Evolutionary conservation across 1,140 invertebrate genomes (phyloP).

Genomic region (Hestina assimilis): DNA sequence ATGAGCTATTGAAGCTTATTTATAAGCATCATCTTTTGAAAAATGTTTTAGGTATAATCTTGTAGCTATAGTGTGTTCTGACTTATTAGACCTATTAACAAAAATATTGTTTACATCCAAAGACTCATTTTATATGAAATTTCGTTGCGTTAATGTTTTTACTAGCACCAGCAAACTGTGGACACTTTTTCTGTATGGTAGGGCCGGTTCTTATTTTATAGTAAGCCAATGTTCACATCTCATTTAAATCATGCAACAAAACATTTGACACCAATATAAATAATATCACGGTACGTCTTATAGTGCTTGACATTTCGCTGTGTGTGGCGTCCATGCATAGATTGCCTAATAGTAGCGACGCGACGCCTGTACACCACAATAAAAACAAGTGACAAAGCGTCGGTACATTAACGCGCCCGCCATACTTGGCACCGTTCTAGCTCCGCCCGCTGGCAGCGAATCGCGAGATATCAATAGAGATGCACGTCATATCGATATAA

Average conservation of each 20-base stretch:
- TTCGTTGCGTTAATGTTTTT: too few species aligned
- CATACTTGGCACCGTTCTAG: slow-evolving; percentile 69
- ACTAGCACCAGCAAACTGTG: too few species aligned
- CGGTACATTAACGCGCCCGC: slow-evolving; percentile 73
- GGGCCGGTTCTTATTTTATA: too few species aligned
- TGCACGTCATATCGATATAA: slow-evolving; percentile 50
- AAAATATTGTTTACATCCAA: too few species aligned
- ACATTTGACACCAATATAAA: slow-evolving; percentile 3
- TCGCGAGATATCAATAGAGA: slow-evolving; percentile 58
- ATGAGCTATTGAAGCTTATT: too few species aligned
- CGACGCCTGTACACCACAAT: slow-evolving; percentile 52
- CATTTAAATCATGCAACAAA: background rate
- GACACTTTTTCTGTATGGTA: too few species aligned
- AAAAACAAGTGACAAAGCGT: slow-evolving; percentile 61
- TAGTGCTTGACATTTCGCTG: slow-evolving; percentile 32
- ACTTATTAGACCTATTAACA: too few species aligned
- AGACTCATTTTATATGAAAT: too few species aligned
- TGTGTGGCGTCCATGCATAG: slow-evolving; percentile 56
- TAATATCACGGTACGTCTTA: slow-evolving; percentile 3
- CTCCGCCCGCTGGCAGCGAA: slow-evolving; percentile 62
- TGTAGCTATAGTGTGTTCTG: too few species aligned
- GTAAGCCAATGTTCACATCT: too few species aligned
- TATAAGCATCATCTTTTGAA: too few species aligned
- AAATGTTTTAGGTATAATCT: too few species aligned
- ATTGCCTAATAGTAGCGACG: slow-evolving; percentile 54